These are phyloP conservation scores for Papilio glaucus DNA, from an alignment of 1,140 invertebrate genomes.

Conservation along the genomic window DNA sequence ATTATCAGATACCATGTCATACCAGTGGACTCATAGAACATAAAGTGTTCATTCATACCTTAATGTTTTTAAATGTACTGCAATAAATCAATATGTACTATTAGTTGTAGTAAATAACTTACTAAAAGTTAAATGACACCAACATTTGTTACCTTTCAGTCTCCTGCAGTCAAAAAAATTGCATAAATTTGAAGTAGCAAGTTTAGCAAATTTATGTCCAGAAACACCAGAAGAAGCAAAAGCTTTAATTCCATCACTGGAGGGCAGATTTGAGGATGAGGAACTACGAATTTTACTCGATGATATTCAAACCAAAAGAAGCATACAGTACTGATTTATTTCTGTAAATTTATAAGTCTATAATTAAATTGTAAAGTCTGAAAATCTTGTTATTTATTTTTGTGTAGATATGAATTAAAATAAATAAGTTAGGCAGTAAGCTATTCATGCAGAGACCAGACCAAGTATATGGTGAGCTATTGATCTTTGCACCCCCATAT, in stretches of 20 bases:
- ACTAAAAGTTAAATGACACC: too few species aligned
- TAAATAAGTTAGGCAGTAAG: not conserved
- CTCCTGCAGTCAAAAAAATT: slow-evolving; percentile 97
- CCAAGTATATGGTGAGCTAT: not conserved
- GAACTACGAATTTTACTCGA: slow-evolving; percentile 96
- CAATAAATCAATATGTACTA: too few species aligned
- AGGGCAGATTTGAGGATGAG: slow-evolving; percentile 98
- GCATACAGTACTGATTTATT: slow-evolving; percentile 93
- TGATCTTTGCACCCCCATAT: too few species aligned
- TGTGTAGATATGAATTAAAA: not conserved
- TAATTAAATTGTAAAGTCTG: not conserved
- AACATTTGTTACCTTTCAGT: slow-evolving; percentile 84
- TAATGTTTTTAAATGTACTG: too few species aligned
- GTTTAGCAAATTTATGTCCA: slow-evolving; percentile 98
- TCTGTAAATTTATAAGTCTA: not conserved
- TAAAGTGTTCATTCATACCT: too few species aligned
- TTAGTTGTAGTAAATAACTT: too few species aligned
- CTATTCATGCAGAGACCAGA: too few species aligned
- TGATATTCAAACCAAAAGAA: slow-evolving; percentile 98
- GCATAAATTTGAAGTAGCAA: slow-evolving; percentile 99
- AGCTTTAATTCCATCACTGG: slow-evolving; percentile 97
- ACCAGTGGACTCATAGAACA: too few species aligned
- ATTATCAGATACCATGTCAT: too few species aligned
- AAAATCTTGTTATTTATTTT: not conserved
- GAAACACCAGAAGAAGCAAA: slow-evolving; percentile 99